These are phyloP conservation scores for Xanthia togata DNA, from an alignment of 2,888 invertebrate genomes.

Conservation along the genomic window DNA sequence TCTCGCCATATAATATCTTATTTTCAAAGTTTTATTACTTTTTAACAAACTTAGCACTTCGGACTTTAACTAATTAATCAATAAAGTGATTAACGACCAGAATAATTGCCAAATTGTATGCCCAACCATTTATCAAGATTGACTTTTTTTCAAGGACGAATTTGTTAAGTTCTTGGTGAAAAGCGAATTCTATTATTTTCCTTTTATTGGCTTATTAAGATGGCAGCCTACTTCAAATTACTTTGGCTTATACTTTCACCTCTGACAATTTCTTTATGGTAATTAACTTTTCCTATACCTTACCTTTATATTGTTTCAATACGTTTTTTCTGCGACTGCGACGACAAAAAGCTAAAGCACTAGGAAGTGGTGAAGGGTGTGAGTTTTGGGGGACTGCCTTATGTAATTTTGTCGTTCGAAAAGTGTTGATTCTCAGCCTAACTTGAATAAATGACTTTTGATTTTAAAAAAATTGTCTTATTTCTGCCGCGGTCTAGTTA, in stretches of 20 bases:
- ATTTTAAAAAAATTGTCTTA: too few species aligned
- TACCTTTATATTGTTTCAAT: neutral
- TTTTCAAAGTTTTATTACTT: conserved; percentile 24
- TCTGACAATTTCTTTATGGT: conserved; percentile 4
- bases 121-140: conserved; percentile 32
- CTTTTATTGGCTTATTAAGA: conserved; percentile 15
- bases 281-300: conserved; percentile 5
- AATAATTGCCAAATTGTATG: conserved; percentile 15
- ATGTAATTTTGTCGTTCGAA: too few species aligned
- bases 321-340: too few species aligned
- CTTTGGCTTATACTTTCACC: conserved; percentile 23
- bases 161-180: conserved; percentile 4
- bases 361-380: too few species aligned
- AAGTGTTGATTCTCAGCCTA: too few species aligned
- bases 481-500: too few species aligned
- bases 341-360: too few species aligned
- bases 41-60: conserved; percentile 31
- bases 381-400: too few species aligned
- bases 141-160: conserved; percentile 22
- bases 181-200: neutral
- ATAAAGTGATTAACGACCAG: conserved; percentile 34
- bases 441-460: too few species aligned
- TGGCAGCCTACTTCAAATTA: conserved; percentile 19
- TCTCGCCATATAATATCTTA: conserved; percentile 2
- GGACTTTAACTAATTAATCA: conserved; percentile 36